Percentiles rank a stretch among this genome's conserved stretches.
Evolutionary conservation across 2,888 invertebrate genomes (phyloP).

Genomic region (Byasa hedistus): DNA sequence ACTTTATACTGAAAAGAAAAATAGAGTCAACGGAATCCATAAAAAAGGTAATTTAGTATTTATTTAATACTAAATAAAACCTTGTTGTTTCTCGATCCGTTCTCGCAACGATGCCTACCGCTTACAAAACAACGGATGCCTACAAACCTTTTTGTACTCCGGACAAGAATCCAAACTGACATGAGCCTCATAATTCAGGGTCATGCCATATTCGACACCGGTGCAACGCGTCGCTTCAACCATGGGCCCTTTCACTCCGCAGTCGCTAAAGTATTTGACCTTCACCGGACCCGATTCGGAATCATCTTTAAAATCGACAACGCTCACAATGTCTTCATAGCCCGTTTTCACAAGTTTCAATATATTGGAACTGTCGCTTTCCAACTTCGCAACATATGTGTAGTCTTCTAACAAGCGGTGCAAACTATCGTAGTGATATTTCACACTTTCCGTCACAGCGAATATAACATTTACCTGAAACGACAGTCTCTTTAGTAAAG

Average conservation of each 20-base stretch:
- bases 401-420: slow-evolving; percentile 84
- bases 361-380: slow-evolving; percentile 91
- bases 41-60: too few relatives aligned
- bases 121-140: background rate
- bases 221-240: slow-evolving; percentile 79
- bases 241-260: slow-evolving; percentile 77
- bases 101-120: background rate
- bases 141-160: slow-evolving; percentile 66
- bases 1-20: too few relatives aligned
- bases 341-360: slow-evolving; percentile 89
- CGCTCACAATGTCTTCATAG: slow-evolving; percentile 86
- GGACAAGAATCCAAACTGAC: slow-evolving; percentile 80
- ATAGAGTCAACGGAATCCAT: too few relatives aligned
- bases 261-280: slow-evolving; percentile 86
- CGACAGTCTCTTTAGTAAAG: background rate
- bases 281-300: slow-evolving; percentile 81
- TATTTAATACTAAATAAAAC: background rate
- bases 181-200: slow-evolving; percentile 82
- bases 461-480: slow-evolving; percentile 90
- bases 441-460: slow-evolving; percentile 87
- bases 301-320: slow-evolving; percentile 80
- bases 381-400: slow-evolving; percentile 88
- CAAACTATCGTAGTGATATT: slow-evolving; percentile 84
- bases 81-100: background rate
- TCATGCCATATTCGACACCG: slow-evolving; percentile 81